Evolutionary conservation across 2,113 vertebrate genomes (phyloP).

Genomic region (Thunnus maccoyii): DNA sequence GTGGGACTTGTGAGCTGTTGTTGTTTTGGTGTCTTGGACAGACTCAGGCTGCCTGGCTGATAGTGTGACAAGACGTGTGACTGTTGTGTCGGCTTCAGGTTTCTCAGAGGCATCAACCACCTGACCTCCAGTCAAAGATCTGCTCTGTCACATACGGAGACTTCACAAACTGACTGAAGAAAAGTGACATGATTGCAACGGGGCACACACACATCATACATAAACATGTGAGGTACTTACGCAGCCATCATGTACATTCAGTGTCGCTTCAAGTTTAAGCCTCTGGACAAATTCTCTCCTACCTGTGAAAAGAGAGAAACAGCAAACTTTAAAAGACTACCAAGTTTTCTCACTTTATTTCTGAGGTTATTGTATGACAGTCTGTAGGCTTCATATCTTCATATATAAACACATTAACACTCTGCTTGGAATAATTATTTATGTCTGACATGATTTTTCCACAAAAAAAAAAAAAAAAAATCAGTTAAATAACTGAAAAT

Average conservation of each 20-base stretch:
- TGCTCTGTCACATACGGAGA: slow-evolving; percentile 31
- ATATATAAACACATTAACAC: too few relatives aligned
- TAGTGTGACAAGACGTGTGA: slow-evolving; percentile 63
- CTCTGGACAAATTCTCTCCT: slow-evolving; percentile 99
- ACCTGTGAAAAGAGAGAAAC: slow-evolving; percentile 82
- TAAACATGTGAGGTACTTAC: slow-evolving; percentile 84
- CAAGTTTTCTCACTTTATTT: not conserved
- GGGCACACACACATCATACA: too few relatives aligned
- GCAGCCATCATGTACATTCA: slow-evolving; percentile 98
- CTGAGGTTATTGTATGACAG: too few relatives aligned
- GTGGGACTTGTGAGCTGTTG: not conserved
- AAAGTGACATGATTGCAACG: not conserved
- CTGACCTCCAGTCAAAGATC: slow-evolving; percentile 56
- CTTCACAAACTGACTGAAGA: slow-evolving; percentile 4
- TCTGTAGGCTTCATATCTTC: not conserved
- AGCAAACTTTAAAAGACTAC: not conserved
- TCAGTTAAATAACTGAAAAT: too few relatives aligned
- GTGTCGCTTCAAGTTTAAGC: slow-evolving; percentile 97
- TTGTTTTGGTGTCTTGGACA: slow-evolving; percentile 46
- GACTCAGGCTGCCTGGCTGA: slow-evolving; percentile 29
- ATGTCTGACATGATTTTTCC: too few relatives aligned
- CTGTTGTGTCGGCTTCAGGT: slow-evolving; percentile 68
- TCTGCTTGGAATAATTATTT: too few relatives aligned
- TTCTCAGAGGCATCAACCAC: slow-evolving; percentile 63
- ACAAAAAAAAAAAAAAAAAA: too few relatives aligned